Base-by-base conservation (phyloP, 2,113 vertebrate species). In the Sapajus apella region DNA sequence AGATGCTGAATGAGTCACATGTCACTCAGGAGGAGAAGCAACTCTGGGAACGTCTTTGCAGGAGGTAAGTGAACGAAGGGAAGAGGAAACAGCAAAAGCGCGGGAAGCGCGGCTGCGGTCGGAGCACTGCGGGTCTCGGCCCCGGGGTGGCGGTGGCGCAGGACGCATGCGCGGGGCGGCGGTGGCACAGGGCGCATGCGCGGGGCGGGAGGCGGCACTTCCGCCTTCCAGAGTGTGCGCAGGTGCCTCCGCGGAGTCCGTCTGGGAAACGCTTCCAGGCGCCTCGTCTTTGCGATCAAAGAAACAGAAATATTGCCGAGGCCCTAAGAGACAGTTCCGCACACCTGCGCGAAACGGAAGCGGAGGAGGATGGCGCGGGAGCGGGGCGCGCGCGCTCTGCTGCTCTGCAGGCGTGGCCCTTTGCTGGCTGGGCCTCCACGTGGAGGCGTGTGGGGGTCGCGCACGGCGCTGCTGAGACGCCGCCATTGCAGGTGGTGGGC, bases 131-230 rank as follows among this genome's bases (percentile, higher is more conserved):
- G 2, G 61, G 61, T 64, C 27, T 64, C 61, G 0, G 11, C 27
- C 2, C 12, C 5, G 12, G 61, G 5, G 61, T 12, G 6, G 61
- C 10, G 27, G 12, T 30, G 61, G 27, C 61, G 32, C 66, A 68
- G 66, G 32, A 32, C 32, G 32, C 66, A 68, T n/a, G 66, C 66
- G 30, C 32, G 16, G 16, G 66, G 3, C 32, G 7, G 7, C 61
- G 0, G 27, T 2, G 0, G 0, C 27, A 0, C 12, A 40, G 37
- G 37, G 37, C 37, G 37, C 37, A 40, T 40, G 37, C 37, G 37
- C 5, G 5, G 61, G 5, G 61, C 27, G 6, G 27, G 12, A 13
- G 61, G 27, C 5, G 0, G 0, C 27, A 0, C 12, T 32, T 14
- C 61, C 12, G 12, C 12, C 0, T 2, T 32, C 61, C 30, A 30